Base-by-base conservation (phyloP, 2,888 invertebrate species). In the Coenonympha arcania region DNA sequence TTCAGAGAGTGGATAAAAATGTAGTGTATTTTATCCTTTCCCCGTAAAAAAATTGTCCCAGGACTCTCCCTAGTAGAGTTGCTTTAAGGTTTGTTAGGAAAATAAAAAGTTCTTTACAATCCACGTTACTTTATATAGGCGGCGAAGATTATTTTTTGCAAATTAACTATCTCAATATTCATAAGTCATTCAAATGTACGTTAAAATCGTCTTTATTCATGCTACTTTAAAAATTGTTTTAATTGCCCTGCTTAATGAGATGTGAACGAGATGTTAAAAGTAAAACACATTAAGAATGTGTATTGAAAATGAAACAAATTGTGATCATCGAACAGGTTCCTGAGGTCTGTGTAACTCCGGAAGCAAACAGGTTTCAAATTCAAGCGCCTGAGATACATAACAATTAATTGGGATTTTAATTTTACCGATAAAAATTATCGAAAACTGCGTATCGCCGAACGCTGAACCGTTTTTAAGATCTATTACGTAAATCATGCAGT, bases 301-400 rank as follows among this genome's bases (percentile, higher is more conserved):
- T 50, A 60, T 66, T 65, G 55, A 60, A 69, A 69, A 73, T 66
- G 64, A 56, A 73, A 73, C 69, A 71, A 73, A 74, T 74, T 72
- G 55, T 57, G 60, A 65, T 58, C 67, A 65, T 60, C 59, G 53
- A 63, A 79, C 78, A 66, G 74, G 80, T 79, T 76, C 60, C n/a
- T n/a, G n/a, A n/a, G n/a, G n/a, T n/a, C n/a, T 55, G 79, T 72
- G 84, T 85, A 85, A 85, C 73, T 76, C 79, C 82, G 85, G 85
- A 85, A 85, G 85, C 78, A 62, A 76, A 82, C 85, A 69, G 78
- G 85, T 84, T 83, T 71, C 59, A 61, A 61, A 58, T 83, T 71
- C 59, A 61, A 61, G 58, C 60, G 64, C 57, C 58, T 61, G 68
- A 74, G 72, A 66, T 60, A 59, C 47, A 74, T 75, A 73, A 74